These are phyloP conservation scores for Atta cephalotes DNA, from an alignment of 1,140 invertebrate genomes.

Conservation along the genomic window DNA sequence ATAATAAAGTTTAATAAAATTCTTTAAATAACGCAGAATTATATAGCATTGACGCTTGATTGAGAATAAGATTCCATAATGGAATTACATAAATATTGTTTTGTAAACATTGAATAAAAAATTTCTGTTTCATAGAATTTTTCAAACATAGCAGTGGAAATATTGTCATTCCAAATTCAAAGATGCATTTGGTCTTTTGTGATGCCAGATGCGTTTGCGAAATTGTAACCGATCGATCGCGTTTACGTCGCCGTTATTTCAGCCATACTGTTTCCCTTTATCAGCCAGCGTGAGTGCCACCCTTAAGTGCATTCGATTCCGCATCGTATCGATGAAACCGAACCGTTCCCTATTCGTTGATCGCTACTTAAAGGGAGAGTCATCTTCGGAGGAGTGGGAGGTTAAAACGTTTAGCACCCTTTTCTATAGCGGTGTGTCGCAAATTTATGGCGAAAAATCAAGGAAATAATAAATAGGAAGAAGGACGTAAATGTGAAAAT, in stretches of 20 bases:
- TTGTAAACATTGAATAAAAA: background rate
- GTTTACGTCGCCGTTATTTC: conserved; percentile 24
- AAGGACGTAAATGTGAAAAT: background rate
- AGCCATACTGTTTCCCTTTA: conserved; percentile 28
- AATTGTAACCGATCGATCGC: conserved; percentile 18
- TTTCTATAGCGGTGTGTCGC: background rate
- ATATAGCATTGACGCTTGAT: background rate
- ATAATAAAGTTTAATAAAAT: conserved; percentile 27
- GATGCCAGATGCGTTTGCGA: background rate
- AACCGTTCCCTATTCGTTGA: conserved; percentile 50
- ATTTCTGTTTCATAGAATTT: background rate
- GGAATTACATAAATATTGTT: background rate
- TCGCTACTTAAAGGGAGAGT: conserved; percentile 50
- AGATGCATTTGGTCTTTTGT: background rate
- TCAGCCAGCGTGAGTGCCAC: conserved; percentile 22
- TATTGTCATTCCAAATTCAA: background rate
- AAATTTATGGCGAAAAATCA: conserved; percentile 18
- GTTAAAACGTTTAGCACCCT: conserved; percentile 49
- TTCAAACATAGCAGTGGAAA: background rate
- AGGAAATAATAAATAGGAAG: conserved; percentile 3
- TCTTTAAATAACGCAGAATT: background rate
- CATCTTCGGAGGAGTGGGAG: conserved; percentile 26
- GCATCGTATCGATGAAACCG: conserved; percentile 16
- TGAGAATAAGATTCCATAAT: conserved; percentile 21
- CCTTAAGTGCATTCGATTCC: conserved; percentile 53